Conservation (phyloP, 2,113 vertebrate species). For the Centropristis striata region DNA sequence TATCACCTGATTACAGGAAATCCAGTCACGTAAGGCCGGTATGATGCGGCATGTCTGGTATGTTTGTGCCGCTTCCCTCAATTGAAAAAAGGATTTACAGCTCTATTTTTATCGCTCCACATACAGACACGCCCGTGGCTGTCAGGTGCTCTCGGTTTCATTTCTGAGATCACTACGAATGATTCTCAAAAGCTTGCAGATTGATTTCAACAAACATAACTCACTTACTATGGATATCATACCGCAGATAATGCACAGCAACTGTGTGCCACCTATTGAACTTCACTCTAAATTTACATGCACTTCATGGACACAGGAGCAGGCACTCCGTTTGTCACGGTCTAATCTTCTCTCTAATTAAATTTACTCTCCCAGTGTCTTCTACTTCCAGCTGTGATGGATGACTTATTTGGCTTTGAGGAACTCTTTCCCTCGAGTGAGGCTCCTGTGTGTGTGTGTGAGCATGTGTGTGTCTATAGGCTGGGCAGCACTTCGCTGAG, state of each 20-base stretch:
- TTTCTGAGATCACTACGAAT: slow-evolving; percentile 35
- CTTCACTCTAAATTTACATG: slow-evolving; percentile 39
- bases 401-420: slow-evolving; percentile 76
- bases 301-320: slow-evolving; percentile 48
- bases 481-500: slow-evolving; percentile 23
- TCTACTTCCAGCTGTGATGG: slow-evolving; percentile 69
- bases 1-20: slow-evolving; percentile 78
- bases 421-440: slow-evolving; percentile 49
- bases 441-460: slow-evolving; percentile 40
- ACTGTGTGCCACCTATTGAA: slow-evolving; percentile 14
- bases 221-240: background rate
- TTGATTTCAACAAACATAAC: slow-evolving; percentile 31
- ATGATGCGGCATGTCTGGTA: slow-evolving; percentile 1
- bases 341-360: slow-evolving; percentile 73
- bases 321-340: slow-evolving; percentile 56
- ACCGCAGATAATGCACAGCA: slow-evolving; percentile 12
- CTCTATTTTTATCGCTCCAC: slow-evolving; percentile 67
- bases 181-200: slow-evolving; percentile 14
- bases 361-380: slow-evolving; percentile 71
- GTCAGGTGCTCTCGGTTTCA: slow-evolving; percentile 59
- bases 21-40: background rate
- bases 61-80: slow-evolving; percentile 41
- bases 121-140: slow-evolving; percentile 21
- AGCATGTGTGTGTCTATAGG: slow-evolving; percentile 23
- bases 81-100: slow-evolving; percentile 53